Percentiles rank a stretch among this genome's conserved stretches.
Evolutionary conservation across 2,113 vertebrate species (phyloP).

Genomic region (Calidris pygmaea): DNA sequence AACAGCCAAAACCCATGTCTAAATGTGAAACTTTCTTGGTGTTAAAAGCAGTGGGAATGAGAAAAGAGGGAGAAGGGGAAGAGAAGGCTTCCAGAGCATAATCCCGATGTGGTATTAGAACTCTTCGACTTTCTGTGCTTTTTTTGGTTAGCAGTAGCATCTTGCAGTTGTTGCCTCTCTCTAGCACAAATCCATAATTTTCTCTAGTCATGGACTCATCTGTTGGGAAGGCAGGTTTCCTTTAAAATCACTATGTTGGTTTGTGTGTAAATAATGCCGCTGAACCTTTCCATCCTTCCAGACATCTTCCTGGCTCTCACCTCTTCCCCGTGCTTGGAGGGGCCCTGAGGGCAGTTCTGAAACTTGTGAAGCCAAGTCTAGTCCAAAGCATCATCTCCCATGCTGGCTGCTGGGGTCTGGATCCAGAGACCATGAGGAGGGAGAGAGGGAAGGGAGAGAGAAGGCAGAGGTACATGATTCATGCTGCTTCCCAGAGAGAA

Average conservation of each 20-base stretch:
- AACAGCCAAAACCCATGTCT: constrained; percentile 58
- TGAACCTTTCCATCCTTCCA: neutral
- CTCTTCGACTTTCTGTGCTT: neutral
- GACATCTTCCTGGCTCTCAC: neutral
- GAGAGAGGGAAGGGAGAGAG: neutral
- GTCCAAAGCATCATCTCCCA: neutral
- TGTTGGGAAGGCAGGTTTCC: neutral
- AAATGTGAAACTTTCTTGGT: constrained; percentile 65
- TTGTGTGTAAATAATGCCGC: constrained; percentile 63
- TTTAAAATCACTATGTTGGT: neutral
- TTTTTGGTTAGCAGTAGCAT: constrained; percentile 43
- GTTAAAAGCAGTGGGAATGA: constrained; percentile 32
- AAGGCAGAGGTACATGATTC: neutral
- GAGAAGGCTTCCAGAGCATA: neutral
- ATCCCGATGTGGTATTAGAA: neutral
- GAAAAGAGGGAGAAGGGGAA: constrained; percentile 9
- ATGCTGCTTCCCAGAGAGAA: neutral
- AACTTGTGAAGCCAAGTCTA: neutral
- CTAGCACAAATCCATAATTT: constrained; percentile 16
- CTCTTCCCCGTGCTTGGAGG: neutral
- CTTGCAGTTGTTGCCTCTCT: constrained; percentile 16
- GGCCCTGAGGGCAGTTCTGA: neutral
- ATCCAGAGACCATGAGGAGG: neutral
- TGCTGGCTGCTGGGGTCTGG: neutral
- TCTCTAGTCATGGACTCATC: neutral